Percentiles rank a stretch among this genome's conserved stretches.
Evolutionary conservation across 2,797 vertebrate genomes (phyloP).

Genomic region (Capromys pilorides): DNA sequence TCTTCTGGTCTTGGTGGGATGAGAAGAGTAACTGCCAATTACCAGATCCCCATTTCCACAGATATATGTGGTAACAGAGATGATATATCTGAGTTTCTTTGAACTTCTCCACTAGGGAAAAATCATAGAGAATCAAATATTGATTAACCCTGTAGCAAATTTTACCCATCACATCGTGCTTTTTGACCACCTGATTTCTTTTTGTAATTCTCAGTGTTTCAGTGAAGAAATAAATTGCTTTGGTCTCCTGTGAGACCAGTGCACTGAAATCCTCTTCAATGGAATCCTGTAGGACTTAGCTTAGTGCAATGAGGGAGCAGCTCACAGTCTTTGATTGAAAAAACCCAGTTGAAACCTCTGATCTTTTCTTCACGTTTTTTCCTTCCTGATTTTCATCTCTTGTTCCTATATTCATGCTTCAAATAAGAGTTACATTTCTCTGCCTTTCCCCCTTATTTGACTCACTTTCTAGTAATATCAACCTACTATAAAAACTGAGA

Average conservation of each 20-base stretch:
- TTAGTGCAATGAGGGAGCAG: background rate
- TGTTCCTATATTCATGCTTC: constrained; percentile 49
- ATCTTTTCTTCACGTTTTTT: constrained; percentile 51
- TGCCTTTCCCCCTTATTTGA: constrained; percentile 46
- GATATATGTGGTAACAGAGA: background rate
- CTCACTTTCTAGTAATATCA: constrained; percentile 51
- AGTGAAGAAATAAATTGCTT: constrained; percentile 48
- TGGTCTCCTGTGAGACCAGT: constrained; percentile 49
- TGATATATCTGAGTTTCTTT: constrained; percentile 12
- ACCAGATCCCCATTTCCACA: background rate
- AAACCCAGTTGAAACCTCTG: constrained; percentile 47
- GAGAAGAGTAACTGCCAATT: background rate
- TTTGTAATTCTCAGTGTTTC: constrained; percentile 72
- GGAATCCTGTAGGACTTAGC: constrained; percentile 7
- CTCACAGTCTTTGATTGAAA: constrained; percentile 61
- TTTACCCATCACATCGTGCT: constrained; percentile 56
- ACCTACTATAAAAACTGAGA: background rate
- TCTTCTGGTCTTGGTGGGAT: background rate
- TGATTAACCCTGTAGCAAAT: constrained; percentile 54
- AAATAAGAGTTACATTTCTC: constrained; percentile 59
- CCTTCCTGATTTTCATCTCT: constrained; percentile 62
- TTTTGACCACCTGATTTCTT: constrained; percentile 75
- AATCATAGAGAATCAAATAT: constrained; percentile 62
- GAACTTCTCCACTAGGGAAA: background rate
- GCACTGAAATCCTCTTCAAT: constrained; percentile 8